Base-by-base conservation (phyloP, 2,888 invertebrate genomes). In the Pollenia griseotomentosa region DNA sequence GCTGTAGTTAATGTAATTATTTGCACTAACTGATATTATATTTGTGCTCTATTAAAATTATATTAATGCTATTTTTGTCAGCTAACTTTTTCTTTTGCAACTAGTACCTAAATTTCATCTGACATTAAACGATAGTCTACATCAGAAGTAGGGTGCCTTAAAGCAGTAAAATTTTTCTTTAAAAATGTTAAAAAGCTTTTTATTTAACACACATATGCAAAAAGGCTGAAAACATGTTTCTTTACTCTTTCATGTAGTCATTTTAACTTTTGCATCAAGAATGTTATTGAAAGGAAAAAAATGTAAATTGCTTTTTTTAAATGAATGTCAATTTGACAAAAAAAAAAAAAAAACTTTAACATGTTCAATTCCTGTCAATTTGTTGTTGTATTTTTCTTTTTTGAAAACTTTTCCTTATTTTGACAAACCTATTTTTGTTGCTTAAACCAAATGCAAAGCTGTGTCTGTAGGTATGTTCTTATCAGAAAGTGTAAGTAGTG, bases 271-370 rank as follows among this genome's bases (percentile, higher is more conserved):
- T 75, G 75, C 23, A 61, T 61, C 33, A 44, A 63, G 70, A 68
- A 61, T 61, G 57, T 14, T 44, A 14, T 2, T 19, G 44, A 55
- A 44, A 44, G 19, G 10, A 77, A 44, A 79, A 73, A 75, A 61
- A 82, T 84, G 66, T 33, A 61, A 78, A 84, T 84, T 84, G 66
- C 66, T 79, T 68, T 79, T 73, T 68, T 19, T 33, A 83, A 83
- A 79, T 79, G 73, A 84, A 68, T 84, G 83, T 79, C 78, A 78
- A 74, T 84, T 78, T 84, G 16, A 16, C 33, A 33, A 33, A 33
- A 33, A 33, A 33, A 33, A 33, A 33, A 33, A 33, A 33, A 78
- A 83, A 59, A 83, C 61, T 78, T 79, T 77, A 53, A 61, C 79
- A 68, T 79, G 68, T 70, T 53, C 40, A 61, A 68, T 61, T 53